phyloP scores from a whole-genome alignment of 2,113 vertebrate species.

The Trematocara marginatum region DNA sequence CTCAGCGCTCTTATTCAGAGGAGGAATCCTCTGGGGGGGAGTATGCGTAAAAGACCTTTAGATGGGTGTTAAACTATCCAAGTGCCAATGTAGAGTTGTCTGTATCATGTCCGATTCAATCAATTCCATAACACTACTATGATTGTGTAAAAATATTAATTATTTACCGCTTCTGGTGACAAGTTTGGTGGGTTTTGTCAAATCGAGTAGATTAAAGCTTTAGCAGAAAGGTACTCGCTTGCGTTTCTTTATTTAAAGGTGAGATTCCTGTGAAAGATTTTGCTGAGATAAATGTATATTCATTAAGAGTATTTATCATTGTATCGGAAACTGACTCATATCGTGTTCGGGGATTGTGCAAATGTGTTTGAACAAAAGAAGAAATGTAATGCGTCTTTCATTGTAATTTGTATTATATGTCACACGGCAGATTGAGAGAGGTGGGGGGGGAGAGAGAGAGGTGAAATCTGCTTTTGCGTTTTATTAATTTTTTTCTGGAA shows the following conservation, averaged over 20 bases:
- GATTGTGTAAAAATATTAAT: conserved; percentile 63
- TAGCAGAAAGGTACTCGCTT: conserved; percentile 13
- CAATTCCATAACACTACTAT: conserved; percentile 68
- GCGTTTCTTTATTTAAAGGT: conserved; percentile 28
- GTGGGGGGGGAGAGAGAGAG: background rate
- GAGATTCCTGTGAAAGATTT: conserved; percentile 55
- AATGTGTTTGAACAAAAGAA: conserved; percentile 42
- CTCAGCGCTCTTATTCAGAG: conserved; percentile 66
- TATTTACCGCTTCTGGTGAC: conserved; percentile 28
- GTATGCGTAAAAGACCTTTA: conserved; percentile 73
- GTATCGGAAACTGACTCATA: conserved; percentile 59
- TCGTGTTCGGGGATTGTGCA: conserved; percentile 73
- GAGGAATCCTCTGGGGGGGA: conserved; percentile 83
- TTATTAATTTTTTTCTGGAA: conserved; percentile 42
- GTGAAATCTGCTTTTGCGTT: conserved; percentile 46
- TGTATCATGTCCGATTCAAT: conserved; percentile 59
- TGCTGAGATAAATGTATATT: conserved; percentile 60
- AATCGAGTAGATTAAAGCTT: conserved; percentile 36
- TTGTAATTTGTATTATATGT: conserved; percentile 43
- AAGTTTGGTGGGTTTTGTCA: conserved; percentile 16
- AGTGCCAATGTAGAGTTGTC: conserved; percentile 57
- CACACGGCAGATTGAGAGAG: conserved; percentile 40
- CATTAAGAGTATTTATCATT: conserved; percentile 70
- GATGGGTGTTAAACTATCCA: conserved; percentile 27
- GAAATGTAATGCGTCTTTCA: conserved; percentile 25